Evolutionary conservation across 2,888 invertebrate species (phyloP), one percentile per base, ranked within the genome.

Genomic region (Petrolisthes manimaculis): DNA sequence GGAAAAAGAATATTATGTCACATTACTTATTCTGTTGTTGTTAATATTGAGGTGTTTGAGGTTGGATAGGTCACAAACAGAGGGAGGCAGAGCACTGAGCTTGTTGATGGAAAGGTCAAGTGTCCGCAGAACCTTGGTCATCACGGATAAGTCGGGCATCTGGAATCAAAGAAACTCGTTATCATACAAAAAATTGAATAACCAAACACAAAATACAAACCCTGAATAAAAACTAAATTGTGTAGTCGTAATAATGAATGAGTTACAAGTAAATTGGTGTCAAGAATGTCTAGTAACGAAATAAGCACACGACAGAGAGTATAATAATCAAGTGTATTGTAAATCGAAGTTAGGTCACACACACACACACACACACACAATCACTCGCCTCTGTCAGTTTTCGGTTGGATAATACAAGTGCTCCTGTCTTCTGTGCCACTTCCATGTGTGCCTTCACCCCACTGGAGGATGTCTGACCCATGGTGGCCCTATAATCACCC

Each of bases 51-150:
- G 86, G 79, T 89, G 89, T 67, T 88, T 90, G 56, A 90, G 87
- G 56, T 81, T 90, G 4, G 87, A 54, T 24, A 90, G 86, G 55
- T 83, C 80, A 77, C 84, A 85, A 51, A 90, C 75, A 56, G 89
- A 61, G 14, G 89, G 56, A 71, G 95, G 95, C 24, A 95, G 91
- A 9, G 91, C 90, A 12, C 95, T 93, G 92, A 99, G 95, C 93
- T 96, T 97, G 94, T 99, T 99, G 91, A 97, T 96, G 0, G 98
- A 98, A 85, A 99, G 93, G 93, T 99, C 98, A 90, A 99, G 94
- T 71, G 97, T 98, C 91, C 99, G 95, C 87, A 99, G 93, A 83
- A 95, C 93, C 91, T 95, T 94, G 24, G 95, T 95, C 83, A 97
- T 94, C 86, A 94, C 94, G 90, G 94, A 94, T 24, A 97, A 93